Evolutionary conservation across 2,797 vertebrate genomes (phyloP).

Genomic region (Notoglanidium macrostoma): DNA sequence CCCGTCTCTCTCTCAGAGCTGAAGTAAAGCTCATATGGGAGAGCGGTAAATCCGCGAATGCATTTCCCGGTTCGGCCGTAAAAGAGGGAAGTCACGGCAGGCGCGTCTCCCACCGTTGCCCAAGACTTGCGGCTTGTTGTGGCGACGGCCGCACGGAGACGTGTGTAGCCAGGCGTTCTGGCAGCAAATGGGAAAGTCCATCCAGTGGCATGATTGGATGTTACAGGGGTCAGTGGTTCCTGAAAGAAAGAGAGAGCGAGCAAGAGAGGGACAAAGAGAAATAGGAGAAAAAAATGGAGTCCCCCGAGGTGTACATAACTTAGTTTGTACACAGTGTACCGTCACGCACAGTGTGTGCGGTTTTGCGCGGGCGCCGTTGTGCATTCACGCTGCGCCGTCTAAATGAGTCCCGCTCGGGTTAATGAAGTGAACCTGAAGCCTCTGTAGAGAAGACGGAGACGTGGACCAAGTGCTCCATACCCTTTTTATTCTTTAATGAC

Average conservation of each 20-base stretch:
- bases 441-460: slow-evolving; percentile 16
- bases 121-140: slow-evolving; percentile 53
- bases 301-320: neutral
- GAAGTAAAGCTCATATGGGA: neutral
- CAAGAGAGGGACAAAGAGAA: neutral
- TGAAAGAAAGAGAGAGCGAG: slow-evolving; percentile 7
- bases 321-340: slow-evolving; percentile 12
- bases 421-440: slow-evolving; percentile 30
- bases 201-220: slow-evolving; percentile 64
- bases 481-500: neutral
- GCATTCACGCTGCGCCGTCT: slow-evolving; percentile 13
- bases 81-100: slow-evolving; percentile 38
- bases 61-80: neutral
- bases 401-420: slow-evolving; percentile 30
- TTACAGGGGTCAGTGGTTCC: slow-evolving; percentile 59
- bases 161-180: slow-evolving; percentile 59
- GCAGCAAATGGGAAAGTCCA: slow-evolving; percentile 58
- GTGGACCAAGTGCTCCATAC: neutral
- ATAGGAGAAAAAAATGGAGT: neutral
- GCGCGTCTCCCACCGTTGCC: slow-evolving; percentile 33
- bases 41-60: slow-evolving; percentile 31
- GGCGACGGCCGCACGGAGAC: slow-evolving; percentile 54
- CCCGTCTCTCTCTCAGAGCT: neutral
- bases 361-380: neutral
- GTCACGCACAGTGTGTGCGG: neutral